A percentile compares a stretch with the other conserved stretches of the same genome.
Conservation (phyloP, 2,113 vertebrate species). For the Eulemur rufifrons region DNA sequence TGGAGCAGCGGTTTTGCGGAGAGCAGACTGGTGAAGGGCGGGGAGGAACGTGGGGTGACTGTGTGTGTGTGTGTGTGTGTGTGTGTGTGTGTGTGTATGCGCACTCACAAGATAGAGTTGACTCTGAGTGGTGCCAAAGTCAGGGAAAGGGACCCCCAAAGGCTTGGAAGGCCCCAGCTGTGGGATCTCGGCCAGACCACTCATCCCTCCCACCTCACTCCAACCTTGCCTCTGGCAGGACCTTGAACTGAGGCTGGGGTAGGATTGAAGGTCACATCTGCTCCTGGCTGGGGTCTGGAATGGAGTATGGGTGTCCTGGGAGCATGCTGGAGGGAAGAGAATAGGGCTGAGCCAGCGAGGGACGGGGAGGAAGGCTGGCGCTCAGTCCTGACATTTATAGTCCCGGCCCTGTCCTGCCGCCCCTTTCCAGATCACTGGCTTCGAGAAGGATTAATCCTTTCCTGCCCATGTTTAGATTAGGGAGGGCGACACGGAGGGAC, state of each 20-base stretch:
- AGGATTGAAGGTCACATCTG: slow-evolving; percentile 56
- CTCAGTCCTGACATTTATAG: neutral
- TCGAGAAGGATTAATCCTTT: neutral
- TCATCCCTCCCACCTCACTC: neutral
- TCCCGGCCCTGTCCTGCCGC: neutral
- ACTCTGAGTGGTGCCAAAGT: neutral
- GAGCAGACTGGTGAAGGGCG: neutral
- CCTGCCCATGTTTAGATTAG: neutral
- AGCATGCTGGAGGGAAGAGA: neutral
- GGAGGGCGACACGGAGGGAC: neutral
- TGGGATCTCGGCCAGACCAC: neutral
- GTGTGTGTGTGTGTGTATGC: neutral
- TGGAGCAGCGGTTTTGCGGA: neutral
- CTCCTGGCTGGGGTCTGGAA: slow-evolving; percentile 41
- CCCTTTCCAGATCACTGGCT: neutral
- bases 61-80: neutral
- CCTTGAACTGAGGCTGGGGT: neutral
- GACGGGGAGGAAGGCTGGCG: neutral
- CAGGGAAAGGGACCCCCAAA: neutral
- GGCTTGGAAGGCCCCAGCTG: neutral
- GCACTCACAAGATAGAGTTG: neutral
- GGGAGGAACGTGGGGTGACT: neutral
- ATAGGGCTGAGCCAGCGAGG: neutral
- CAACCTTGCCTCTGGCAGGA: neutral
- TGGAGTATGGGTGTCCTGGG: neutral